A percentile compares a stretch with the other conserved stretches of the same genome.
These are phyloP conservation scores for Proales similis DNA, from an alignment of 1,140 invertebrate genomes.

Conservation along the genomic window DNA sequence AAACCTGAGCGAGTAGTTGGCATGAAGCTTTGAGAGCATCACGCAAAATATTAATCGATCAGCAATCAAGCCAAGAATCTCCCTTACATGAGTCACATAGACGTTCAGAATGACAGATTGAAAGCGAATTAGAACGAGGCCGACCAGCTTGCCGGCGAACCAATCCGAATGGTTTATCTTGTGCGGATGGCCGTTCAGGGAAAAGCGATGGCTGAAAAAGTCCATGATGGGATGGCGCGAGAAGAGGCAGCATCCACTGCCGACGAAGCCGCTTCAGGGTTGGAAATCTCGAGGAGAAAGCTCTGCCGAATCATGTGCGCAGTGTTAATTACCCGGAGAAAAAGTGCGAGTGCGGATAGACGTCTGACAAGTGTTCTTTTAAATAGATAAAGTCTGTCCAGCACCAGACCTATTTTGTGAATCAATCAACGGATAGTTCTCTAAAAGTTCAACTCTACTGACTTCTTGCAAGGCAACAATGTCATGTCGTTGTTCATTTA, in stretches of 20 bases:
- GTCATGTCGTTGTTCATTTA: slow-evolving; percentile 31
- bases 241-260: slow-evolving; percentile 37
- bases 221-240: slow-evolving; percentile 10
- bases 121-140: slow-evolving; percentile 1
- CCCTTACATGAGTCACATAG: slow-evolving; percentile 36
- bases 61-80: not conserved
- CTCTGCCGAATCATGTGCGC: not conserved
- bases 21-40: slow-evolving; percentile 36
- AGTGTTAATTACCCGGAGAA: too few relatives aligned
- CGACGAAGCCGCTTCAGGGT: slow-evolving; percentile 17
- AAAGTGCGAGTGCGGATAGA: too few relatives aligned
- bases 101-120: not conserved
- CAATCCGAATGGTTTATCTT: slow-evolving; percentile 36
- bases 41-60: not conserved
- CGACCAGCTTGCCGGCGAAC: slow-evolving; percentile 37
- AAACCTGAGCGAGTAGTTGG: slow-evolving; percentile 24
- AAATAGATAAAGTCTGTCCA: too few relatives aligned
- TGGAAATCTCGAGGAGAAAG: not conserved
- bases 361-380: too few relatives aligned
- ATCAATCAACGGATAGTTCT: too few relatives aligned
- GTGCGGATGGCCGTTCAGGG: slow-evolving; percentile 33
- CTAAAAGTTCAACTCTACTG: not conserved
- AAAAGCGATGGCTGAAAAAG: slow-evolving; percentile 21
- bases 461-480: slow-evolving; percentile 37
- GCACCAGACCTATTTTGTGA: too few relatives aligned